Conservation (phyloP, 2,888 invertebrate species). For the Stratiomys singularior region DNA sequence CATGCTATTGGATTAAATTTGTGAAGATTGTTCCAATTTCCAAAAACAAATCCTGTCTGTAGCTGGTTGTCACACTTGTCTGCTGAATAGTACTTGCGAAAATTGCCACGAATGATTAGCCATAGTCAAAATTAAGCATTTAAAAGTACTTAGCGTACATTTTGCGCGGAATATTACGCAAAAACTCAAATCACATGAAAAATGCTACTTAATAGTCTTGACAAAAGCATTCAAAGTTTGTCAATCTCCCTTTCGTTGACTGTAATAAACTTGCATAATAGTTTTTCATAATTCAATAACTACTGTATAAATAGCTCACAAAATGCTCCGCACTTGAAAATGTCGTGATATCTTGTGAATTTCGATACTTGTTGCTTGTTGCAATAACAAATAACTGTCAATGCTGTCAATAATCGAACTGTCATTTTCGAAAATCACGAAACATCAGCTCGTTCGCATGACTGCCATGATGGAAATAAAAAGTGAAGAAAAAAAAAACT, state of each 20-base stretch:
- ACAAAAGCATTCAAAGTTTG: constrained; percentile 11
- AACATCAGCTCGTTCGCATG: constrained; percentile 21
- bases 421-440: constrained; percentile 28
- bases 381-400: constrained; percentile 25
- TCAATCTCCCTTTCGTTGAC: constrained; percentile 17
- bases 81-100: no score
- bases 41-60: no score
- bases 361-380: constrained; percentile 8
- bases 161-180: no score
- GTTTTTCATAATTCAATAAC: constrained; percentile 18
- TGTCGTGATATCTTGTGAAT: constrained; percentile 21
- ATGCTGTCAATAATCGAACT: constrained; percentile 17
- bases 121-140: no score
- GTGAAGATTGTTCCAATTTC: no score
- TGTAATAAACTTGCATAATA: constrained; percentile 21
- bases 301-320: constrained; percentile 8
- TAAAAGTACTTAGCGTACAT: no score
- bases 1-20: no score
- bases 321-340: constrained; percentile 9
- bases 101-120: no score
- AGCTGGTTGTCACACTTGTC: no score
- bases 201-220: constrained; percentile 5
- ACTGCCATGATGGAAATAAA: neutral
- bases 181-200: neutral
- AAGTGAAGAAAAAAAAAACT: neutral